Evolutionary conservation across 1,140 invertebrate genomes (phyloP).

Genomic region (Metopolophium dirhodum): DNA sequence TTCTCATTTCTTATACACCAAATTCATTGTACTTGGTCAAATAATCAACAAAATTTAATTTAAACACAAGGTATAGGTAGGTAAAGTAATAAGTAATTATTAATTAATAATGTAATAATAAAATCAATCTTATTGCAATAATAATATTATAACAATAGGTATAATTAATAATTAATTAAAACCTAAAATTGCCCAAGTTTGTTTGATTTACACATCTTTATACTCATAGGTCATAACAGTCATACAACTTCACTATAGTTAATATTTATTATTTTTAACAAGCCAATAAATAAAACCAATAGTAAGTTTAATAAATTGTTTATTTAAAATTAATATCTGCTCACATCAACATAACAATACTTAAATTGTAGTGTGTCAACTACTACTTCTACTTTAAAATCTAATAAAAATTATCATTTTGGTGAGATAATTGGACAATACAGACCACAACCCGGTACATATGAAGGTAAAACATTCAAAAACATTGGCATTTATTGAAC

Average conservation of each 20-base stretch:
- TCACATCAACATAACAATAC: slow-evolving; percentile 56
- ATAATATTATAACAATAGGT: not conserved
- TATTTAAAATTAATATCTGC: slow-evolving; percentile 57
- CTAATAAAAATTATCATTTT: slow-evolving; percentile 32
- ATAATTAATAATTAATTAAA: not conserved
- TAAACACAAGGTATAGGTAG: not conserved
- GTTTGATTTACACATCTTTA: not conserved
- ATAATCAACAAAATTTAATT: not conserved
- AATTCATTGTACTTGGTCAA: not conserved
- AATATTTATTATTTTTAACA: not conserved
- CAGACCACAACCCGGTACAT: not conserved
- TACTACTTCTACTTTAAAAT: slow-evolving; percentile 38
- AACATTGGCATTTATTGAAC: not conserved
- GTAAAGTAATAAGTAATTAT: not conserved
- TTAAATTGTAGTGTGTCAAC: slow-evolving; percentile 56
- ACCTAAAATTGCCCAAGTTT: not conserved
- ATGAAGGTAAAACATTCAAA: not conserved
- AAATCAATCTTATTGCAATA: not conserved
- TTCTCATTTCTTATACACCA: not conserved
- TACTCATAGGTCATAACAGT: not conserved
- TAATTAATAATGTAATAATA: not conserved
- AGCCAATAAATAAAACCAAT: slow-evolving; percentile 9
- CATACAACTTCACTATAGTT: not conserved
- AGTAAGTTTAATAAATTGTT: slow-evolving; percentile 50
- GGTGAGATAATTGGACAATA: slow-evolving; percentile 21